These are phyloP conservation scores for Dysidea cf. avara DNA, from an alignment of 37 sponge, comb jelly and placozoan species.

Conservation along the genomic window DNA sequence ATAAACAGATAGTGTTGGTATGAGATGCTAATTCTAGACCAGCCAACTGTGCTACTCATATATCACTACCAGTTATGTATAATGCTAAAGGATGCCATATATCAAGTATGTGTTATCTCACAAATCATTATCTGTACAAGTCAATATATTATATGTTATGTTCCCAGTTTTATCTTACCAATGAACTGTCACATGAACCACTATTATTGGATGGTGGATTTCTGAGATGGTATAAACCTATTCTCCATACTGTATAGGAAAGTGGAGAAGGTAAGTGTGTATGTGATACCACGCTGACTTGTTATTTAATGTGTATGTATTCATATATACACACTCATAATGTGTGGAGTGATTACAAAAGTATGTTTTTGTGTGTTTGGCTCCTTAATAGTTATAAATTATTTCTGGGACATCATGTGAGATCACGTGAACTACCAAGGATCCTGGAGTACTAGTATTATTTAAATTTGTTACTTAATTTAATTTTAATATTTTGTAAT, in stretches of 20 bases:
- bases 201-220: constrained; percentile 75
- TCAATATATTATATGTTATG: background rate
- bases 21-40: constrained; percentile 21
- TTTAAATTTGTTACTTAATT: too few relatives aligned
- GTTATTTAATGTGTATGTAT: too few relatives aligned
- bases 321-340: too few relatives aligned
- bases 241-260: constrained; percentile 56
- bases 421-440: too few relatives aligned
- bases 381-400: too few relatives aligned
- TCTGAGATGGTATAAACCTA: constrained; percentile 63
- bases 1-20: constrained; percentile 37
- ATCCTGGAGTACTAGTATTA: too few relatives aligned
- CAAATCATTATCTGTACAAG: background rate
- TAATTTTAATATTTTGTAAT: too few relatives aligned
- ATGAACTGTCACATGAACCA: constrained; percentile 24
- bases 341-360: too few relatives aligned
- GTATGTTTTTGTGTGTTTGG: too few relatives aligned
- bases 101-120: constrained; percentile 46
- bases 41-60: background rate
- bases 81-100: constrained; percentile 38
- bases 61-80: background rate
- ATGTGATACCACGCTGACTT: too few relatives aligned
- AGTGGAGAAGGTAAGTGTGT: too few relatives aligned
- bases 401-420: too few relatives aligned
- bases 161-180: constrained; percentile 31